Evolutionary conservation across 2,888 invertebrate species (phyloP), one percentile per base, ranked within the genome.

Genomic region (Agrochola macilenta): DNA sequence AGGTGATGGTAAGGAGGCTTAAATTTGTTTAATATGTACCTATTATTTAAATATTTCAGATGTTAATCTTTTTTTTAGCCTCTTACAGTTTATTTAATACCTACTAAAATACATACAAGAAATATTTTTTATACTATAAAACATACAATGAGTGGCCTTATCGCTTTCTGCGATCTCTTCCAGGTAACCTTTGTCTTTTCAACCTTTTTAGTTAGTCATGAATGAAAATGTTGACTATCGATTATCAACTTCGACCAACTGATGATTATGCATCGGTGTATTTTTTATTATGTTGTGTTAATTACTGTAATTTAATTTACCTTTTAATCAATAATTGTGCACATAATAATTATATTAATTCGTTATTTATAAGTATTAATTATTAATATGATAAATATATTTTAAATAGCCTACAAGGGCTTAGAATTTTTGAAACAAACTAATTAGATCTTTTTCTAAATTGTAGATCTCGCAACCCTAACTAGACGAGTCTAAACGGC

Each of bases 401-500:
- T 58, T 11, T 26, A 11, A 49, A 26, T 8, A 30, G 7, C 26
- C 26, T 66, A 7, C 26, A 58, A 17, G 26, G 14, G n/a, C 12
- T 58, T 58, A 30, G 14, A 64, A 17, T 64, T 17, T 64, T 8
- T 0, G 14, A 46, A 20, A 23, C 0, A 46, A 23, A 43, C 43
- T 17, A 23, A 43, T 46, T 11, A 2, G 2, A 30, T 49, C 23
- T 23, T 46, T 46, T 35, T 49, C 5, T 20, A 20, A 17, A n/a
- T 46, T 30, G 12, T 57, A n/a, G 9, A 74, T 61, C 77, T 39
- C 60, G 49, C 83, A 84, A 69, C 83, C 83, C 83, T 84, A 76
- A 9, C 60, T 77, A 79, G 88, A 89, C 86, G 85, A 87, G 87
- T 90, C 87, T 88, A 85, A 89, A 89, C 85, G 85, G 87, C 88